These are phyloP conservation scores for Megaceryle torquata DNA, from an alignment of 2,113 vertebrate genomes.

Conservation along the genomic window DNA sequence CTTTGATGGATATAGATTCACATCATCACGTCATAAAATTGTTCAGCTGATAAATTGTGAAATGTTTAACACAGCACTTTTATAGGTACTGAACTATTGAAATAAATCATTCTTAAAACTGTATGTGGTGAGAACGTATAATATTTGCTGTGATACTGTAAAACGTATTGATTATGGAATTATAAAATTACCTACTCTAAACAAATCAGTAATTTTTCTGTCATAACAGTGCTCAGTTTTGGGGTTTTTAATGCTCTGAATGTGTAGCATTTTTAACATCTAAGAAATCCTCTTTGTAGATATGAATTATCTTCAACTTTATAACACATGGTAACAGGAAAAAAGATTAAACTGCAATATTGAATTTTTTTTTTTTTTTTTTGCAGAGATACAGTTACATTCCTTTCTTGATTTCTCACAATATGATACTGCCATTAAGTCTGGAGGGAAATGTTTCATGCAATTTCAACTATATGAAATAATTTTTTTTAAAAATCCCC, in stretches of 20 bases:
- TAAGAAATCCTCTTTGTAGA: background rate
- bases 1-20: background rate
- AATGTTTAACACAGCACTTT: background rate
- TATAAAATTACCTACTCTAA: background rate
- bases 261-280: background rate
- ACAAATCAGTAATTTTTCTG: background rate
- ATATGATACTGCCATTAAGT: background rate
- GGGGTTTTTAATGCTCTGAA: background rate
- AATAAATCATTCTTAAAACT: conserved; percentile 17
- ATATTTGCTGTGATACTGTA: background rate
- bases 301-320: background rate
- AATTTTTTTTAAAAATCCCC: background rate
- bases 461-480: background rate
- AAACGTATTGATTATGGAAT: background rate
- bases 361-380: background rate
- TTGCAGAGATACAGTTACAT: background rate
- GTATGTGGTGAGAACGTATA: background rate
- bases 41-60: background rate
- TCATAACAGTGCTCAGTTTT: background rate
- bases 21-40: background rate
- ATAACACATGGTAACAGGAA: background rate
- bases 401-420: background rate
- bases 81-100: background rate
- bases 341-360: background rate
- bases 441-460: background rate